Evolutionary conservation across 2,113 vertebrate genomes (phyloP).

Genomic region (Mus spicilegus): DNA sequence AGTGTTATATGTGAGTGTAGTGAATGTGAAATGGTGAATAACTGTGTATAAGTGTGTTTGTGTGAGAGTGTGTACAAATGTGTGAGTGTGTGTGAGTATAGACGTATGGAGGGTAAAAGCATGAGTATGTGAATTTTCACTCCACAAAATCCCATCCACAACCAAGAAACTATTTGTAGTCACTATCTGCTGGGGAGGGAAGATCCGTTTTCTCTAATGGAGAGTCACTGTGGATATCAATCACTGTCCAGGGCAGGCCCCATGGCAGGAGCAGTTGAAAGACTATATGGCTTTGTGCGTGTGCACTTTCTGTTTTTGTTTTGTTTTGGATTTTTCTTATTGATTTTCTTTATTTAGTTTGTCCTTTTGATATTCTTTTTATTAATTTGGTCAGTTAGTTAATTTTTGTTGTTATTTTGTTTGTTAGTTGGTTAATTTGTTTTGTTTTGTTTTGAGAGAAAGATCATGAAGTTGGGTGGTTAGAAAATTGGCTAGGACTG

Average conservation of each 20-base stretch:
- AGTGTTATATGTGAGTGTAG: neutral
- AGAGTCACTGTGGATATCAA: neutral
- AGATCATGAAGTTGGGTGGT: neutral
- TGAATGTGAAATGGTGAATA: neutral
- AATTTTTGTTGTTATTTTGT: neutral
- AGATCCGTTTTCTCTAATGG: neutral
- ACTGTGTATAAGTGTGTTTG: neutral
- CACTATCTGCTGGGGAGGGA: neutral
- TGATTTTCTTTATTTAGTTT: neutral
- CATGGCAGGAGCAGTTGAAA: neutral
- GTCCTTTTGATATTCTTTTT: neutral
- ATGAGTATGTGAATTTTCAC: neutral
- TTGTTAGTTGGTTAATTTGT: neutral
- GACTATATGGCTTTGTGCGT: neutral
- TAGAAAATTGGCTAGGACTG: neutral
- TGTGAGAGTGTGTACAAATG: neutral
- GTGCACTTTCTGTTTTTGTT: neutral
- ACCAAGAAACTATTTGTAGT: neutral
- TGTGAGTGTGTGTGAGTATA: neutral
- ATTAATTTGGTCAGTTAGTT: neutral
- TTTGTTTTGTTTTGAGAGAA: neutral
- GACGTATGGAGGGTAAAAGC: neutral
- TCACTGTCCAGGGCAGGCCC: neutral
- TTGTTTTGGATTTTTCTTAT: neutral
- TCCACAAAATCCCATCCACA: neutral